Base-by-base conservation (phyloP, 2,888 invertebrate genomes). In the Bugula neritina region DNA sequence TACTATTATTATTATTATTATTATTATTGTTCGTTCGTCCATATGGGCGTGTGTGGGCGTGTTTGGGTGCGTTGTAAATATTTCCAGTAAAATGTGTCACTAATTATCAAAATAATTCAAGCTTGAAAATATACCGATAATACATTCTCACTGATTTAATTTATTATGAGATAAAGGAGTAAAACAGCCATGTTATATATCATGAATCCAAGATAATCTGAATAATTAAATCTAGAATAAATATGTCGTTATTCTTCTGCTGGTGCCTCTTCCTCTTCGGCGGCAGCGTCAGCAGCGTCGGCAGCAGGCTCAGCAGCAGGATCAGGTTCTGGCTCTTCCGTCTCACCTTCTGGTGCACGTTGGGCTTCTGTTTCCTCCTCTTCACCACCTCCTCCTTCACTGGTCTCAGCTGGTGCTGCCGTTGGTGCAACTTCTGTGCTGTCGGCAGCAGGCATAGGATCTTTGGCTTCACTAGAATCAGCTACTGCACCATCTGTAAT, bases 171-270 rank as follows among this genome's bases (percentile, higher is more conserved):
- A n/a, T n/a, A n/a, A n/a, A n/a, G n/a, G n/a, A n/a, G n/a, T n/a
- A n/a, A n/a, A n/a, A n/a, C n/a, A n/a, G n/a, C n/a, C n/a, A n/a
- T n/a, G n/a, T n/a, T n/a, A n/a, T n/a, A n/a, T n/a, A n/a, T n/a
- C n/a, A n/a, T n/a, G n/a, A n/a, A n/a, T n/a, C n/a, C n/a, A n/a
- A n/a, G n/a, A n/a, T n/a, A n/a, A n/a, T n/a, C n/a, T n/a, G n/a
- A n/a, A n/a, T n/a, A n/a, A n/a, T n/a, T n/a, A n/a, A n/a, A n/a
- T n/a, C n/a, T n/a, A n/a, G n/a, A n/a, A n/a, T n/a, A n/a, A n/a
- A n/a, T n/a, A n/a, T n/a, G n/a, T n/a, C n/a, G 17, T 17, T 54
- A 21, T 72, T 43, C 73, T 29, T 63, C 73, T 2, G 35, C 71
- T 31, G 54, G 63, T 10, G 21, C 63, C 10, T 13, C 71, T 31